A percentile compares a stretch with the other conserved stretches of the same genome.
Conservation (phyloP, 1,140 invertebrate genomes). For the Drosophila pseudoananassae region DNA sequence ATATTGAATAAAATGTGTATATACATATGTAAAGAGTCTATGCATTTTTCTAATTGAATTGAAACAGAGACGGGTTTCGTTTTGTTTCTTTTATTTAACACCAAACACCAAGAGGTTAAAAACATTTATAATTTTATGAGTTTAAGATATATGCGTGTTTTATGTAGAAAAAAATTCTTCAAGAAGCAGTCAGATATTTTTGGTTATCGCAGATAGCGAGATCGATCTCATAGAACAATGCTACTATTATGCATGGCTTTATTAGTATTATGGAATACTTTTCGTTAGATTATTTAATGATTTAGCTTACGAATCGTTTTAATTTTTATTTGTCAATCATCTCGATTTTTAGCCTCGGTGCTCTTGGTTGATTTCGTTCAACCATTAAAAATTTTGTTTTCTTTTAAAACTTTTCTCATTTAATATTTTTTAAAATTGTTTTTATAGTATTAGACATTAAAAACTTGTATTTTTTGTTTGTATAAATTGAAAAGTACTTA, state of each 20-base stretch:
- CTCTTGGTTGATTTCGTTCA: conserved; percentile 16
- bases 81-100: conserved; percentile 41
- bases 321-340: conserved; percentile 40
- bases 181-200: conserved; percentile 20
- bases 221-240: conserved; percentile 29
- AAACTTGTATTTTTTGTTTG: conserved; percentile 16
- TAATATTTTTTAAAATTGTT: neutral
- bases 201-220: conserved; percentile 26
- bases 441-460: conserved; percentile 30
- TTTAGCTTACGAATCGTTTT: neutral
- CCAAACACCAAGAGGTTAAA: conserved; percentile 50
- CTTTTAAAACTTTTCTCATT: neutral
- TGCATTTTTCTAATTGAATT: neutral
- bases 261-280: no score
- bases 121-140: conserved; percentile 29
- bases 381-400: neutral
- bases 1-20: conserved; percentile 66
- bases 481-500: conserved; percentile 3
- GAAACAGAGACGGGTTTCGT: neutral
- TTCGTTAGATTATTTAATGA: conserved; percentile 2
- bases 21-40: conserved; percentile 39
- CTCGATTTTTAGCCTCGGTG: conserved; percentile 20
- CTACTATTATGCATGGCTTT: no score
- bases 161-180: conserved; percentile 7
- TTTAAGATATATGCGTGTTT: conserved; percentile 5